A percentile compares a stretch with the other conserved stretches of the same genome.
Conservation (phyloP, 2,113 vertebrate genomes). For the Lota lota region DNA sequence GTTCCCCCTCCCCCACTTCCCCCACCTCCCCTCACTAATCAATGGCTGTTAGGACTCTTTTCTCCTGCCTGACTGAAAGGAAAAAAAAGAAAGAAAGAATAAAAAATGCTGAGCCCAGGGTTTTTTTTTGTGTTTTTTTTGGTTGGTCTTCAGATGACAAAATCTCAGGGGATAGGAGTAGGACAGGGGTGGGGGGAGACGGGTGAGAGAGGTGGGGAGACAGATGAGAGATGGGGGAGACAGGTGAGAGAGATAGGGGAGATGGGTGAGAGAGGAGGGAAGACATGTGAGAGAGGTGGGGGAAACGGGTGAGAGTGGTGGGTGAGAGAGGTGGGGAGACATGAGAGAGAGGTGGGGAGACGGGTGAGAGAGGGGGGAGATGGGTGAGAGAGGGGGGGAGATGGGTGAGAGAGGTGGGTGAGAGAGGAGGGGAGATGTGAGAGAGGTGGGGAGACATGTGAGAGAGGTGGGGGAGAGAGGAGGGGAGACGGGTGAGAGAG, state of each 20-base stretch:
- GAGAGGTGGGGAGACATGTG: slow-evolving; percentile 37
- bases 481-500: too few relatives aligned
- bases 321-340: slow-evolving; percentile 18
- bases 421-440: slow-evolving; percentile 52
- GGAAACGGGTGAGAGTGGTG: slow-evolving; percentile 17
- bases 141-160: slow-evolving; percentile 58
- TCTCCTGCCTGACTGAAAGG: slow-evolving; percentile 68
- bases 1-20: background rate
- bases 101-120: slow-evolving; percentile 70
- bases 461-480: slow-evolving; percentile 50
- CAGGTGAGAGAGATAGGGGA: too few relatives aligned
- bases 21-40: slow-evolving; percentile 47
- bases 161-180: slow-evolving; percentile 34
- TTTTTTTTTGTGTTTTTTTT: slow-evolving; percentile 27
- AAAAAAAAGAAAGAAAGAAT: slow-evolving; percentile 59
- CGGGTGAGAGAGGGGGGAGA: slow-evolving; percentile 29
- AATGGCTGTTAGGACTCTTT: slow-evolving; percentile 72
- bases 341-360: slow-evolving; percentile 21
- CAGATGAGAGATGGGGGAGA: too few relatives aligned
- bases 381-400: slow-evolving; percentile 20
- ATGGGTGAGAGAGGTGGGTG: slow-evolving; percentile 46
- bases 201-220: too few relatives aligned
- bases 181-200: background rate
- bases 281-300: background rate
- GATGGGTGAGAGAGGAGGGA: too few relatives aligned